A percentile compares a stretch with the other conserved stretches of the same genome.
phyloP scores from a whole-genome alignment of 2,888 invertebrate genomes.

The Drosophila buzzatii region DNA sequence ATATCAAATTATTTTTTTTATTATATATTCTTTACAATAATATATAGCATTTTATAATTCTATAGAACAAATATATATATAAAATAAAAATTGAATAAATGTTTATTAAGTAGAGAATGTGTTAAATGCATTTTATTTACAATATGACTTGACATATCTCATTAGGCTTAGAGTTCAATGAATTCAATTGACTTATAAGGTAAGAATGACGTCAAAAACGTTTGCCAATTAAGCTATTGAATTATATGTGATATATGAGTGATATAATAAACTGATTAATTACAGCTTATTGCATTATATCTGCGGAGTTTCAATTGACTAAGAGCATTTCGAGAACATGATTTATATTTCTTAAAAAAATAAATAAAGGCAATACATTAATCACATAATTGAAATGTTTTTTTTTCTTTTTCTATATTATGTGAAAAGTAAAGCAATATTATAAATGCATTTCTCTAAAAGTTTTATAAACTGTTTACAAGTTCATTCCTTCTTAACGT shows the following conservation, averaged over 20 bases:
- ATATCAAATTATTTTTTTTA: neutral
- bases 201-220: neutral
- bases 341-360: neutral
- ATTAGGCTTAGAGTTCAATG: constrained; percentile 8
- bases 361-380: neutral
- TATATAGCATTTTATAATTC: neutral
- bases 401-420: neutral
- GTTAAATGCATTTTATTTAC: neutral
- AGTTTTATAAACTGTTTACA: neutral
- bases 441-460: neutral
- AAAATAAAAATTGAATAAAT: neutral
- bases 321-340: neutral
- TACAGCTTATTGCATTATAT: neutral
- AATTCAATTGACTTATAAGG: constrained; percentile 1
- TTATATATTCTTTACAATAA: neutral
- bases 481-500: neutral
- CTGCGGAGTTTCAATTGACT: neutral
- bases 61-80: neutral
- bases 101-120: neutral
- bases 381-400: neutral
- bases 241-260: neutral
- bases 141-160: neutral
- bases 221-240: constrained; percentile 1
- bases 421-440: neutral
- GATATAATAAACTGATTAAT: neutral